phyloP scores from a whole-genome alignment of 2,888 invertebrate genomes.

The Hyposoter didymator region DNA sequence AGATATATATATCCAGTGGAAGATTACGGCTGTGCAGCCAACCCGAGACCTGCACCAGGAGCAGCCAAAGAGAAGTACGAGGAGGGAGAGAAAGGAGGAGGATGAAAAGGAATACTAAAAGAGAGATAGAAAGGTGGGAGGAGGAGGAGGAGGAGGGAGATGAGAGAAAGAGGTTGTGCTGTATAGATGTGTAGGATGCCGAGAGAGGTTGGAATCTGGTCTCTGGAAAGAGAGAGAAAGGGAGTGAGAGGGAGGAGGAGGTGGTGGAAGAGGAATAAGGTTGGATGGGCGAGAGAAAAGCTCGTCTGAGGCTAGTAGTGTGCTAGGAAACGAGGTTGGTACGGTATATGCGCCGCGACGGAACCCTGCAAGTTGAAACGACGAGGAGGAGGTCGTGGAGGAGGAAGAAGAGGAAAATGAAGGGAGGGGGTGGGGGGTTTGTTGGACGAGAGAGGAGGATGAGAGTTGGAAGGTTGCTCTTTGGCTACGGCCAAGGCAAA shows the following conservation, averaged over 20 bases:
- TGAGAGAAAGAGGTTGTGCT: slow-evolving; percentile 48
- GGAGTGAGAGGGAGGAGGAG: too few relatives aligned
- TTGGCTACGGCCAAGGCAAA: slow-evolving; percentile 71
- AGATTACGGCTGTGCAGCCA: slow-evolving; percentile 69
- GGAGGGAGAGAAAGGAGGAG: slow-evolving; percentile 33
- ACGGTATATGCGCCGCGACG: slow-evolving; percentile 8
- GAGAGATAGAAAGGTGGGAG: slow-evolving; percentile 45
- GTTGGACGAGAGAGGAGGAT: slow-evolving; percentile 46
- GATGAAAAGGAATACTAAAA: slow-evolving; percentile 34
- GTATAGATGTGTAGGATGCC: slow-evolving; percentile 26
- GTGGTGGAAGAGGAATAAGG: slow-evolving; percentile 49
- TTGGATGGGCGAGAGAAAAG: slow-evolving; percentile 60
- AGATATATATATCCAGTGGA: slow-evolving; percentile 65
- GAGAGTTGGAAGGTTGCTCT: slow-evolving; percentile 41
- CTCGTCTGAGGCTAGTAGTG: slow-evolving; percentile 56
- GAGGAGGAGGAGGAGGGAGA: slow-evolving; percentile 40
- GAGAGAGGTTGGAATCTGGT: slow-evolving; percentile 62
- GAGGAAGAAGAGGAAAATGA: slow-evolving; percentile 40
- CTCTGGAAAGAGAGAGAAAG: slow-evolving; percentile 58
- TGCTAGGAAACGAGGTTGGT: slow-evolving; percentile 59
- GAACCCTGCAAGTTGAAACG: slow-evolving; percentile 62
- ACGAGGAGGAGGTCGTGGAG: slow-evolving; percentile 64
- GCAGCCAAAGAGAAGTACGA: slow-evolving; percentile 40
- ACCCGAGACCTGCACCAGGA: slow-evolving; percentile 51
- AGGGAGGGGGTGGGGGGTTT: slow-evolving; percentile 28